Conservation (phyloP, 2,113 vertebrate species). For the Ailurus styani region DNA sequence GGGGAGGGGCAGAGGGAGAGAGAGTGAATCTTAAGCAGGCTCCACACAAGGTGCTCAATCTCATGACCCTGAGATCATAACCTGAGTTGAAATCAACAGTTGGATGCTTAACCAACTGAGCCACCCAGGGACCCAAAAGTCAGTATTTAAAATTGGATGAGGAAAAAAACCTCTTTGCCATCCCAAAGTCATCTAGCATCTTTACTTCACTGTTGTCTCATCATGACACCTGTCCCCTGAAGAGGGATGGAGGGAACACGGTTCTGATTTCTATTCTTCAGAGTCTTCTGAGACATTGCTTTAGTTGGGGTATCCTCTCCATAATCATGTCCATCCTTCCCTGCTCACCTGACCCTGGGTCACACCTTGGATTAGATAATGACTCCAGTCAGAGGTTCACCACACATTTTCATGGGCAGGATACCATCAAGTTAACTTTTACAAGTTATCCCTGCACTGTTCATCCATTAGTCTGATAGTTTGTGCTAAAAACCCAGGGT, state of each 20-base stretch:
- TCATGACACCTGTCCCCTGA: background rate
- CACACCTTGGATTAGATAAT: background rate
- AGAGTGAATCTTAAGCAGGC: background rate
- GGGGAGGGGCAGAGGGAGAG: background rate
- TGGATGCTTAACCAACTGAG: background rate
- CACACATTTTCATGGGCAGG: fast-evolving
- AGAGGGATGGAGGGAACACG: background rate
- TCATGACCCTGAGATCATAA: background rate
- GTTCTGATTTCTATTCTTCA: background rate
- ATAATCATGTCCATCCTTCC: too few relatives aligned
- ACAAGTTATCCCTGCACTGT: fast-evolving
- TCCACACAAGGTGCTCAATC: background rate
- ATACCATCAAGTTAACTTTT: too few relatives aligned
- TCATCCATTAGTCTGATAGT: background rate
- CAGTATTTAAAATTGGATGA: background rate
- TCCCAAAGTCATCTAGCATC: background rate
- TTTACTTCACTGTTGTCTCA: background rate
- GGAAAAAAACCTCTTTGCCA: background rate
- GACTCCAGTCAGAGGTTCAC: background rate
- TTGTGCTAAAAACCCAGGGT: background rate
- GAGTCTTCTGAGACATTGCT: background rate
- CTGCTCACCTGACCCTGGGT: background rate
- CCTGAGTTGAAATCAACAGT: background rate
- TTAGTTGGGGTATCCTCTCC: background rate
- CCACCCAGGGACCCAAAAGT: background rate